Base-by-base conservation (phyloP, 2,113 vertebrate species). In the Saimiri boliviensis region DNA sequence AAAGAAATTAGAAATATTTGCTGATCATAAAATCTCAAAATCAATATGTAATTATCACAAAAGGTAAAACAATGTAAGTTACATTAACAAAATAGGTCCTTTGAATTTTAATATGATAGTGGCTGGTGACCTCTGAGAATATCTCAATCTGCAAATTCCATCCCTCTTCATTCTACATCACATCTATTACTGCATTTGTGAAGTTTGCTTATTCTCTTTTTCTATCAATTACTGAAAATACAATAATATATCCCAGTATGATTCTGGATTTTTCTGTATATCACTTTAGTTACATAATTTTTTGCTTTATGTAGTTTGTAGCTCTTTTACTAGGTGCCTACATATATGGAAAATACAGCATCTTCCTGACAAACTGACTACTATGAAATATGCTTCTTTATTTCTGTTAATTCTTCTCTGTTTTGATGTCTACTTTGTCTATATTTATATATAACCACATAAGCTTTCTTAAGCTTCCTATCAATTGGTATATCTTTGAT, bases 161-260 rank as follows among this genome's bases (percentile, higher is more conserved):
- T 52, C 13, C 21, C 12, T 83, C 71, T 63, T 92, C 58, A 52
- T 87, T 25, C 49, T 54, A 21, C 12, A 27, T 89, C 25, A 91
- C 19, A 66, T 47, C 47, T 81, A 42, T 32, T 84, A 90, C n/a
- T 8, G 23, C 19, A 77, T 73, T 58, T 91, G 21, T 60, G 19
- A 91, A 83, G 47, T 47, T 80, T 86, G 73, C 35, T 89, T 73
- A 47, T 58, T 80, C 40, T 52, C 68, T 92, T 89, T 82, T 94
- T 79, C 88, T 89, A 66, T 68, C 37, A 94, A 56, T 74, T 80
- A 81, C n/a, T 76, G 25, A 94, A 56, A 85, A 42, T 71, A 60
- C 9, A 74, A 9, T 84, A 54, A 60, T n/a, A 84, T 45, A 90
- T 20, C 6, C 42, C 63, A 81, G 42, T 11, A 21, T 11, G 13